Percentiles rank a stretch among this genome's conserved stretches.
Evolutionary conservation across 2,888 invertebrate species (phyloP).

Genomic region (Chloroclysta siterata): DNA sequence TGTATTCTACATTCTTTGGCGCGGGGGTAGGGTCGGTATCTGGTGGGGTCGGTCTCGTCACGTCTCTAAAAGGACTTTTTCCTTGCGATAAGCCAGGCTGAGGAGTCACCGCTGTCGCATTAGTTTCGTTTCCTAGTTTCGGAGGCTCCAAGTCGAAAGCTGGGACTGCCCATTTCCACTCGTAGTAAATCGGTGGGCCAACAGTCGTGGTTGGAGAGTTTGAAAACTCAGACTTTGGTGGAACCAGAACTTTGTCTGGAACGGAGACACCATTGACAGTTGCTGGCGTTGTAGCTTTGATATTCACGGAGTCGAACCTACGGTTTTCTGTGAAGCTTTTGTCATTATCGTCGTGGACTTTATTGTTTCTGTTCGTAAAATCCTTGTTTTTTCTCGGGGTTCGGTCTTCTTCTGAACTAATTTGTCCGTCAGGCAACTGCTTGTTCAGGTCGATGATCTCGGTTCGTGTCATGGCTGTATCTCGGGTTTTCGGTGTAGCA

Average conservation of each 20-base stretch:
- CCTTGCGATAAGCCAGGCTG: constrained; percentile 55
- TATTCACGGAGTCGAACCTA: constrained; percentile 64
- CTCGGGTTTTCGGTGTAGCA: constrained; percentile 60
- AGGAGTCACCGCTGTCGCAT: constrained; percentile 44
- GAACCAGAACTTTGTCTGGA: constrained; percentile 74
- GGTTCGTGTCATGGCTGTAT: constrained; percentile 64
- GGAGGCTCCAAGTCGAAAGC: constrained; percentile 85
- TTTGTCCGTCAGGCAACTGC: constrained; percentile 70
- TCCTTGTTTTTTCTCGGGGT: constrained; percentile 66
- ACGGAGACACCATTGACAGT: constrained; percentile 43
- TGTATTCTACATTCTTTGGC: constrained; percentile 77
- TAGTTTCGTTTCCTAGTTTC: constrained; percentile 69
- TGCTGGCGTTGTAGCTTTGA: constrained; percentile 53
- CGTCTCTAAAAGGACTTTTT: constrained; percentile 66
- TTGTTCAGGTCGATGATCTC: constrained; percentile 72
- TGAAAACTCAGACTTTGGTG: constrained; percentile 81
- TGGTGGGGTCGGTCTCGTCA: constrained; percentile 63
- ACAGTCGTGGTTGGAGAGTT: constrained; percentile 77
- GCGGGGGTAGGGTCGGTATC: constrained; percentile 53
- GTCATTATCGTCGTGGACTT: constrained; percentile 56
- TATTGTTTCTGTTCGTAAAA: constrained; percentile 61
- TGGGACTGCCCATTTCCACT: constrained; percentile 88
- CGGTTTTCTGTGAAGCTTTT: constrained; percentile 56
- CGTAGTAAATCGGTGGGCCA: constrained; percentile 87
- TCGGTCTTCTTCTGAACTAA: constrained; percentile 72